Conservation (phyloP, 2,113 vertebrate genomes). For the Poicephalus gulielmi region DNA sequence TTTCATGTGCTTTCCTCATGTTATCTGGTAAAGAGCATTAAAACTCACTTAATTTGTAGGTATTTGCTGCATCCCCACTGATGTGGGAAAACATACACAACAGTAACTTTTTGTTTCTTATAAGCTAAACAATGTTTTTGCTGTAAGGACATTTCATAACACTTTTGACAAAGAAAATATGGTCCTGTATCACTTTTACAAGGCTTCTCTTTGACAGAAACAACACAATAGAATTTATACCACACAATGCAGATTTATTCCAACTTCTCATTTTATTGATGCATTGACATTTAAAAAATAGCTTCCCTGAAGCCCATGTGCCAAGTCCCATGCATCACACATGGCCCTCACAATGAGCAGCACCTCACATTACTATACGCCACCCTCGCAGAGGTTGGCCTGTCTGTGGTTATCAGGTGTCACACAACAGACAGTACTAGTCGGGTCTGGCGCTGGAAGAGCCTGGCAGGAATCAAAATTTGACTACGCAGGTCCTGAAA, state of each 20-base stretch:
- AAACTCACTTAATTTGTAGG: background rate
- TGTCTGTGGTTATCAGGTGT: background rate
- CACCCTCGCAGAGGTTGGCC: background rate
- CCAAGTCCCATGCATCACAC: background rate
- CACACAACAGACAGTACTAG: background rate
- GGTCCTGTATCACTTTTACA: background rate
- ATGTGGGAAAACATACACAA: background rate
- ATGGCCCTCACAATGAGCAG: background rate
- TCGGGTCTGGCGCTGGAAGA: background rate
- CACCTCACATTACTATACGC: background rate
- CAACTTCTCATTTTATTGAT: background rate
- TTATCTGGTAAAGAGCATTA: background rate
- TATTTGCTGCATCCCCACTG: background rate
- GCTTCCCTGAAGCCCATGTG: background rate
- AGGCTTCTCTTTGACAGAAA: background rate
- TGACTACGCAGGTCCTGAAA: accelerated
- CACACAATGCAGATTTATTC: background rate
- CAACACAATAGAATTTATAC: background rate
- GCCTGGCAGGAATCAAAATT: background rate
- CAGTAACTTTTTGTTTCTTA: background rate
- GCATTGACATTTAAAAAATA: background rate
- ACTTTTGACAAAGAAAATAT: background rate
- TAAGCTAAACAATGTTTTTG: background rate
- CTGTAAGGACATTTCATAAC: background rate
- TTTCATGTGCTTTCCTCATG: background rate